Evolutionary conservation across 2,797 vertebrate genomes (phyloP).

Genomic region (Labeo calbasu): DNA sequence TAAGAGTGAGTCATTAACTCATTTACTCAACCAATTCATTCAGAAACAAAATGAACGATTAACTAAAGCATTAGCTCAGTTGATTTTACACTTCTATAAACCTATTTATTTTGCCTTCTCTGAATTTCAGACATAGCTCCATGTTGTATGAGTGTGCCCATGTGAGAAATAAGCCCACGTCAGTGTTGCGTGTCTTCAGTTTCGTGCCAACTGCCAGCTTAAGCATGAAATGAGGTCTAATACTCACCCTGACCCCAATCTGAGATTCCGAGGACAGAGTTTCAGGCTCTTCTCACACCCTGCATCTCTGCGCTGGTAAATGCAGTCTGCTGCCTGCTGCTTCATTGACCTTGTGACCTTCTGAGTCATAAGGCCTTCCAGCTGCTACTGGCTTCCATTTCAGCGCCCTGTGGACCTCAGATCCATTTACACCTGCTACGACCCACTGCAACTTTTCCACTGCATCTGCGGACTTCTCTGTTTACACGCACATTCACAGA

Average conservation of each 20-base stretch:
- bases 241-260: constrained; percentile 45
- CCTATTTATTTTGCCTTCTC: background rate
- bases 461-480: constrained; percentile 47
- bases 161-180: constrained; percentile 39
- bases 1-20: background rate
- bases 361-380: constrained; percentile 47
- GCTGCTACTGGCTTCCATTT: constrained; percentile 60
- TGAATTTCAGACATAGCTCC: constrained; percentile 46
- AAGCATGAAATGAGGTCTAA: constrained; percentile 56
- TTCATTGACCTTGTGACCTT: constrained; percentile 40
- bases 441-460: constrained; percentile 42
- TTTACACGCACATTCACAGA: constrained; percentile 30
- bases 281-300: constrained; percentile 44
- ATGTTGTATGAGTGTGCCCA: constrained; percentile 45
- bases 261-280: constrained; percentile 23
- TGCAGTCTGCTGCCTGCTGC: constrained; percentile 29
- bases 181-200: constrained; percentile 35
- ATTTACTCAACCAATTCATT: background rate
- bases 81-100: background rate
- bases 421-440: constrained; percentile 55
- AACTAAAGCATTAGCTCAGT: background rate
- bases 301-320: constrained; percentile 1
- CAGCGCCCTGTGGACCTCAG: constrained; percentile 51
- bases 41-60: background rate
- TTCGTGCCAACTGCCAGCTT: constrained; percentile 46